A percentile compares a stretch with the other conserved stretches of the same genome.
Conservation (phyloP, 2,113 vertebrate genomes). For the Apeltes quadracus region DNA sequence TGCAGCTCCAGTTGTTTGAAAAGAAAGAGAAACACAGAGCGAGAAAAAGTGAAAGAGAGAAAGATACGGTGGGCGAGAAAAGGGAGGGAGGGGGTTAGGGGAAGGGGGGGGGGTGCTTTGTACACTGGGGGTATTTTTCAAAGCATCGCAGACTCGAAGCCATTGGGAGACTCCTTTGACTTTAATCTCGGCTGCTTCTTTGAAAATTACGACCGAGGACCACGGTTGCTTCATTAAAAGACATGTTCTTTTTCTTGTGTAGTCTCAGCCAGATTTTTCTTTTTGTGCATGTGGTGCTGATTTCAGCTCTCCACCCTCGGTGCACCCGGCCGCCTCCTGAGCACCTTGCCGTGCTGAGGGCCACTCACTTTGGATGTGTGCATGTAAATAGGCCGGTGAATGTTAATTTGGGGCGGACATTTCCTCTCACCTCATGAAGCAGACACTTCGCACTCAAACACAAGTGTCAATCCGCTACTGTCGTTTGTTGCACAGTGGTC, state of each 20-base stretch:
- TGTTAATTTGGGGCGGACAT: conserved; percentile 39
- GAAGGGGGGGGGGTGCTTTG: conserved; percentile 64
- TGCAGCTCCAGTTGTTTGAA: conserved; percentile 79
- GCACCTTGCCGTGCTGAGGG: conserved; percentile 64
- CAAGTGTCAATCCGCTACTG: conserved; percentile 18
- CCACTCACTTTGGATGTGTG: conserved; percentile 49
- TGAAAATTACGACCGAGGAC: conserved; percentile 87
- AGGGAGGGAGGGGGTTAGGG: conserved; percentile 2
- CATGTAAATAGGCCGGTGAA: conserved; percentile 55
- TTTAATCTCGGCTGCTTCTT: conserved; percentile 86
- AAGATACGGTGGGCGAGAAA: conserved; percentile 63
- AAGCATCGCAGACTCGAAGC: conserved; percentile 84
- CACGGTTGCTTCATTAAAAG: conserved; percentile 87
- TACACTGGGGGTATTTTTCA: conserved; percentile 87
- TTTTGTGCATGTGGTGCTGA: conserved; percentile 76
- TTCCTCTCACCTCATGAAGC: conserved; percentile 27
- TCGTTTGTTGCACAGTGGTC: conserved; percentile 3
- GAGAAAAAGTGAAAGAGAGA: conserved; percentile 65
- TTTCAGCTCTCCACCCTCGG: conserved; percentile 70
- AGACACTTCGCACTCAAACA: neutral
- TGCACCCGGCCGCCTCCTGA: conserved; percentile 54
- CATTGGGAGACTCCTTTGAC: conserved; percentile 88
- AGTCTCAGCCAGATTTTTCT: conserved; percentile 83
- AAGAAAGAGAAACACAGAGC: conserved; percentile 60
- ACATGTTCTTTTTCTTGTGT: conserved; percentile 85